phyloP scores from a whole-genome alignment of 2,888 invertebrate genomes.

The Caenorhabditis angaria region DNA sequence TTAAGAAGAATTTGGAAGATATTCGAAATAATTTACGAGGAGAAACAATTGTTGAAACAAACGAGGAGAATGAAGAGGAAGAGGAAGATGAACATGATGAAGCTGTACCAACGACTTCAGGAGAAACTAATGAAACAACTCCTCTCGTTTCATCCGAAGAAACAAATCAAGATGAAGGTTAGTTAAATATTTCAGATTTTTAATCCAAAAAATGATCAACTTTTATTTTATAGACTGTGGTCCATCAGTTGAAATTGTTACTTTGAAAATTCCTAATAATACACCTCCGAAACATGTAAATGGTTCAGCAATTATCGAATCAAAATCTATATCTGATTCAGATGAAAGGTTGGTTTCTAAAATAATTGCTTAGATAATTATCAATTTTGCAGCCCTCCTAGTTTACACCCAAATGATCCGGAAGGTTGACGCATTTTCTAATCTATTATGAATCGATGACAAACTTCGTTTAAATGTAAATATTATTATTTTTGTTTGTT shows the following conservation, averaged over 20 bases:
- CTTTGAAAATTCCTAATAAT: background rate
- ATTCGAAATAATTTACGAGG: background rate
- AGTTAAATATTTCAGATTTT: background rate
- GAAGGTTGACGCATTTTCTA: background rate
- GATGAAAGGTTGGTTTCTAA: background rate
- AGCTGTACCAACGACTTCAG: constrained; percentile 11
- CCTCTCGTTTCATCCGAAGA: constrained; percentile 32
- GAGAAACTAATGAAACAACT: constrained; percentile 24
- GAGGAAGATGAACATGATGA: constrained; percentile 22
- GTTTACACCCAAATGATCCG: background rate
- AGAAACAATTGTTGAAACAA: background rate
- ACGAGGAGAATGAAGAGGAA: constrained; percentile 13
- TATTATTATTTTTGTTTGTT: background rate
- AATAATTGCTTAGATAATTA: background rate
- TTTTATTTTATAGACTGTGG: background rate
- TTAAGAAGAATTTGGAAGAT: background rate
- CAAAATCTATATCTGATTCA: background rate
- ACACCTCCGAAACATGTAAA: background rate
- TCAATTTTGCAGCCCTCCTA: background rate
- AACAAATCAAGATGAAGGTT: constrained; percentile 24
- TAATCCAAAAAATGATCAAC: background rate
- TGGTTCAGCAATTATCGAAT: background rate
- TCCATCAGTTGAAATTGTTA: background rate
- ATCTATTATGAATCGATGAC: background rate
- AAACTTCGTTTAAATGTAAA: background rate